These are phyloP conservation scores for Brachypodius melanocephalos DNA, from an alignment of 2,113 vertebrate genomes.

Conservation along the genomic window DNA sequence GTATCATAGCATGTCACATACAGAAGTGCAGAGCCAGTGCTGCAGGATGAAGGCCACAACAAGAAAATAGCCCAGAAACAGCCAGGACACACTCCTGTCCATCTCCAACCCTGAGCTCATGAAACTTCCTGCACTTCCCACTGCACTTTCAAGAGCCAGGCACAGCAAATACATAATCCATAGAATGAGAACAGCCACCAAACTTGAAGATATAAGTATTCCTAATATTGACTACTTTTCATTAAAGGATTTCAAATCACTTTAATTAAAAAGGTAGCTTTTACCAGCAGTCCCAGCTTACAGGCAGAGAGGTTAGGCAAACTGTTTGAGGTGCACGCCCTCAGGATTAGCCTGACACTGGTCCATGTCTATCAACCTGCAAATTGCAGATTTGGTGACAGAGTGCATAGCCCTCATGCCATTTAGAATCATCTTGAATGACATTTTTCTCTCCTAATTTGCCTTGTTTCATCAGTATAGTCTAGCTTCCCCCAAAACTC, in stretches of 20 bases:
- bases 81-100: background rate
- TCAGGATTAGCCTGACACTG: too few species aligned
- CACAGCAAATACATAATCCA: background rate
- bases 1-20: background rate
- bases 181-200: background rate
- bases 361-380: background rate
- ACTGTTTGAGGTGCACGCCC: background rate
- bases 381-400: background rate
- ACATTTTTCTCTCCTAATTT: background rate
- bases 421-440: background rate
- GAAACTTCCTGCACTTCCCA: background rate
- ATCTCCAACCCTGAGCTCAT: background rate
- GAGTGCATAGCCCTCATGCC: background rate
- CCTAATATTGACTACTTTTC: background rate
- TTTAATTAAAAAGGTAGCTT: background rate
- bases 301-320: background rate
- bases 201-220: background rate
- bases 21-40: background rate
- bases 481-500: background rate
- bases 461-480: background rate
- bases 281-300: background rate
- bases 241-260: background rate
- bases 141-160: background rate
- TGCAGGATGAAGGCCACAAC: constrained; percentile 8
- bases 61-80: constrained; percentile 37